Conservation (phyloP, 1,140 invertebrate genomes). For the Drosophila bocki region DNA sequence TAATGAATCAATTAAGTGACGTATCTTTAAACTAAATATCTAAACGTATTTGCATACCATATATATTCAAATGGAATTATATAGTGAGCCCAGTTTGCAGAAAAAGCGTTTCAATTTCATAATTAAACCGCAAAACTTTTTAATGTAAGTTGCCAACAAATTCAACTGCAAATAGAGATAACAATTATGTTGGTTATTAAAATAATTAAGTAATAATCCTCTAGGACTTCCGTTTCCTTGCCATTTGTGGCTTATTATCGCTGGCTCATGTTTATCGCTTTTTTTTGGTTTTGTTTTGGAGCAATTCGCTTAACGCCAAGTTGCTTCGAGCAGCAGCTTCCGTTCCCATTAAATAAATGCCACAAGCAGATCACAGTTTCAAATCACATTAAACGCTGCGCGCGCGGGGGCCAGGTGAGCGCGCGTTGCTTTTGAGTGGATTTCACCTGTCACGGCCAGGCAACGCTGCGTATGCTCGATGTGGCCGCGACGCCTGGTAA, state of each 20-base stretch:
- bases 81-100: not conserved
- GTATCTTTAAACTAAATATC: not conserved
- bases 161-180: not conserved
- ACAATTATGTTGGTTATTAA: not conserved
- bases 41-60: not conserved
- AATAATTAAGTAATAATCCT: not conserved
- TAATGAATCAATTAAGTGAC: constrained; percentile 25
- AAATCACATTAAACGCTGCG: constrained; percentile 63
- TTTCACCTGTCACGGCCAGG: constrained; percentile 57
- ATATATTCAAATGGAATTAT: not conserved
- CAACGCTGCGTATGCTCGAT: constrained; percentile 58
- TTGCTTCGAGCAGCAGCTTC: constrained; percentile 45
- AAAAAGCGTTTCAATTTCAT: not conserved
- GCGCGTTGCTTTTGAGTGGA: constrained; percentile 35
- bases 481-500: constrained; percentile 27
- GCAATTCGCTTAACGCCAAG: constrained; percentile 53
- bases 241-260: constrained; percentile 14
- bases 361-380: constrained; percentile 73
- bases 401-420: constrained; percentile 1
- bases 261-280: not conserved
- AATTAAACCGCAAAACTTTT: constrained; percentile 8
- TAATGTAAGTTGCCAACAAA: not conserved
- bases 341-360: constrained; percentile 74
- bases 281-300: constrained; percentile 5
- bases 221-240: constrained; percentile 1